Evolutionary conservation across 2,888 invertebrate genomes (phyloP).

Genomic region (Cephus rjabovi): DNA sequence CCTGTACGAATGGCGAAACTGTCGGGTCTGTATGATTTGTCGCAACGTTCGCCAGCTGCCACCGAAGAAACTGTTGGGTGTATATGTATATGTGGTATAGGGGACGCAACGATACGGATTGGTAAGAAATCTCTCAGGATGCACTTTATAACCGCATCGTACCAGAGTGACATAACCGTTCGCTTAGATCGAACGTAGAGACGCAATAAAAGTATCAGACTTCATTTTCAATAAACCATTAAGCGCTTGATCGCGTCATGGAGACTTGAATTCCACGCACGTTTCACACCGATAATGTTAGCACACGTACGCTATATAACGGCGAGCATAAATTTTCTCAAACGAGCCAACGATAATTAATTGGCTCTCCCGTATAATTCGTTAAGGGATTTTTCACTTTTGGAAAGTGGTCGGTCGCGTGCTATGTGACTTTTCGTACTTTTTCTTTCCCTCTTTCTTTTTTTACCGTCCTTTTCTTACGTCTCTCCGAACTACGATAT

Average conservation of each 20-base stretch:
- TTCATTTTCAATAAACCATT: slow-evolving; percentile 8
- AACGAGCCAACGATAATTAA: background rate
- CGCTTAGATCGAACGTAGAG: background rate
- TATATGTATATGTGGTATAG: background rate
- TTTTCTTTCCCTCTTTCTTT: background rate
- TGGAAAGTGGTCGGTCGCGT: background rate
- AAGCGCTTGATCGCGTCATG: background rate
- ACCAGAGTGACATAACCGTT: background rate
- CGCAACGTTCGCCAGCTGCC: slow-evolving; percentile 59
- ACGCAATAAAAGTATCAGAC: background rate
- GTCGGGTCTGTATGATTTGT: slow-evolving; percentile 54
- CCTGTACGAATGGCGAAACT: background rate
- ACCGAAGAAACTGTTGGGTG: slow-evolving; percentile 25
- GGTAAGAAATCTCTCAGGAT: background rate
- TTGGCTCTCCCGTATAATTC: slow-evolving; percentile 3
- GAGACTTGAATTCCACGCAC: slow-evolving; percentile 2
- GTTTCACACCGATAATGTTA: background rate
- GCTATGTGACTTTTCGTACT: background rate
- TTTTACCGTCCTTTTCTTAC: background rate
- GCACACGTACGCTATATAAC: background rate
- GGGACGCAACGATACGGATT: background rate
- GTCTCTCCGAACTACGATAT: background rate
- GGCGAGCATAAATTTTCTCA: slow-evolving; percentile 2
- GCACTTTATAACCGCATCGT: background rate
- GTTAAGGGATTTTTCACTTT: background rate